Evolutionary conservation across 2,888 invertebrate species (phyloP).

Genomic region (Megastigmus dorsalis): DNA sequence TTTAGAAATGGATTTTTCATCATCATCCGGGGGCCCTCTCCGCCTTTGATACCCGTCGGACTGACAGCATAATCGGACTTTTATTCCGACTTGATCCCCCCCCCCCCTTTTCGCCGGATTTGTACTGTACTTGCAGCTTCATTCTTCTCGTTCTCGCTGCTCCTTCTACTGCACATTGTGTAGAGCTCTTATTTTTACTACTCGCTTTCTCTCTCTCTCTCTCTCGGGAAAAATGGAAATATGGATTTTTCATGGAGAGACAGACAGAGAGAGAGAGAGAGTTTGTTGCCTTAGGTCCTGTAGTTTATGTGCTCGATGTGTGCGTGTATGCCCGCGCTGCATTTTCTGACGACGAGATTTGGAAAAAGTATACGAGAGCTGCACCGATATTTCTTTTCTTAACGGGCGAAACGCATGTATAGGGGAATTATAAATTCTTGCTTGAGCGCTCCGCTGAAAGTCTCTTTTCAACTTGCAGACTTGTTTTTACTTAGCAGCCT

Average conservation of each 20-base stretch:
- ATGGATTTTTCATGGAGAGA: constrained; percentile 44
- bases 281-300: constrained; percentile 18
- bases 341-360: neutral
- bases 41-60: neutral
- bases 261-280: too few relatives aligned
- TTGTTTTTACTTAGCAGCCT: constrained; percentile 1
- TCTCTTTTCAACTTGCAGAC: constrained; percentile 32
- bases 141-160: too few relatives aligned
- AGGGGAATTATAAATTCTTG: neutral
- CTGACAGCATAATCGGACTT: constrained; percentile 54
- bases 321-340: neutral
- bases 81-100: constrained; percentile 36
- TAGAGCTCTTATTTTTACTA: too few relatives aligned
- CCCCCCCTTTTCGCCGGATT: too few relatives aligned
- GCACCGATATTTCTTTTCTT: constrained; percentile 24
- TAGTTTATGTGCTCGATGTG: constrained; percentile 14
- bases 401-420: neutral
- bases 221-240: constrained; percentile 14
- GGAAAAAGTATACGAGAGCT: neutral
- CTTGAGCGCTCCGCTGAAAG: constrained; percentile 4
- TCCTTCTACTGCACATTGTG: too few relatives aligned
- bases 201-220: too few relatives aligned
- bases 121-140: too few relatives aligned
- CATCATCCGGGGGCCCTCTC: constrained; percentile 47
- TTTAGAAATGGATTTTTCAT: constrained; percentile 51